These are phyloP conservation scores for Vulpes ferrilata DNA, from an alignment of 2,113 vertebrate species.

Conservation along the genomic window DNA sequence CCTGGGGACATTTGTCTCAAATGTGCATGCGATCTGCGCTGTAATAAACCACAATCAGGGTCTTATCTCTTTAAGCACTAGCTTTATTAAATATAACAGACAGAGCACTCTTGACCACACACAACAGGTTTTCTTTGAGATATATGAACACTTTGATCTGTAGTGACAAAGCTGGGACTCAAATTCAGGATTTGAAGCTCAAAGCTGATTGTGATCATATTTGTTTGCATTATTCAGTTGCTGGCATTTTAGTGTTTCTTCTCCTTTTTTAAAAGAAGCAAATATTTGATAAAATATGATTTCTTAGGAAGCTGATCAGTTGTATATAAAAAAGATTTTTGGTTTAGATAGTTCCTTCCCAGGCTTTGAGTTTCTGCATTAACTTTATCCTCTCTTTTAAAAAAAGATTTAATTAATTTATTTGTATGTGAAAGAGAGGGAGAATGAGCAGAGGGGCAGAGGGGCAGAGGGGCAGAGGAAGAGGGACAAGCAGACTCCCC, in stretches of 20 bases:
- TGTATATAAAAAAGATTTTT: not conserved
- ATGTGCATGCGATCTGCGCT: not conserved
- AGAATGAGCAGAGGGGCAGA: not conserved
- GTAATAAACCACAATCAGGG: not conserved
- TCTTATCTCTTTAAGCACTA: not conserved
- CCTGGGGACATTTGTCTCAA: not conserved
- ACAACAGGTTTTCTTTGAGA: not conserved
- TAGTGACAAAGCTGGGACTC: not conserved
- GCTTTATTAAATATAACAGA: not conserved
- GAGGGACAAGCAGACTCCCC: not conserved
- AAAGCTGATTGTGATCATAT: not conserved
- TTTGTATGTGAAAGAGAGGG: too few relatives aligned
- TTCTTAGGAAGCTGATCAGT: not conserved
- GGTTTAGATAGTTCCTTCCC: not conserved
- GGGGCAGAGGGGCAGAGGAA: not conserved
- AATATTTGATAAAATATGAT: not conserved
- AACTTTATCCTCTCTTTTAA: not conserved
- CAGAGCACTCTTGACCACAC: not conserved
- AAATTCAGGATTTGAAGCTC: not conserved
- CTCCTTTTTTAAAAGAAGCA: not conserved
- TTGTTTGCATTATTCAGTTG: not conserved
- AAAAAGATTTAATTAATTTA: too few relatives aligned
- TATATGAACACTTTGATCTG: not conserved
- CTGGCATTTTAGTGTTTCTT: not conserved
- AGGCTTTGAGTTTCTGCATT: not conserved